Evolutionary conservation across 2,797 vertebrate species (phyloP).

Genomic region (Tangara arthus): DNA sequence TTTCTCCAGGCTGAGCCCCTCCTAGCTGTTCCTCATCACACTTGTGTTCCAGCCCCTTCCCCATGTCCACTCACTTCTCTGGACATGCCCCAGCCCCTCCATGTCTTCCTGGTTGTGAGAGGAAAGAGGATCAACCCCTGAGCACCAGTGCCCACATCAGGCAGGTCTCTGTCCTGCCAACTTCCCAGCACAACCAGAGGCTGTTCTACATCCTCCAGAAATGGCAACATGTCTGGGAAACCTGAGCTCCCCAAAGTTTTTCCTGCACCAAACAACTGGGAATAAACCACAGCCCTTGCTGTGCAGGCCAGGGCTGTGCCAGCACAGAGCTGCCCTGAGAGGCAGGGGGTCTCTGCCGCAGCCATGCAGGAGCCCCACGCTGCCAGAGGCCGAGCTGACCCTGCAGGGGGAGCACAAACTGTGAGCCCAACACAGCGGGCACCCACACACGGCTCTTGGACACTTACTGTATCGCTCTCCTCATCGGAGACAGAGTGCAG

Average conservation of each 20-base stretch:
- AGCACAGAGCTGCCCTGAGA: neutral
- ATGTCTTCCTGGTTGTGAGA: neutral
- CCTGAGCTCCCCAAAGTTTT: neutral
- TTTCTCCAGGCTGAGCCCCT: neutral
- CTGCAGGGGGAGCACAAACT: neutral
- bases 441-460: neutral
- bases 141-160: neutral
- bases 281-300: neutral
- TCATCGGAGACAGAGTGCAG: slow-evolving; percentile 90
- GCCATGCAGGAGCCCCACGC: neutral
- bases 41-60: neutral
- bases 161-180: neutral
- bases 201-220: neutral
- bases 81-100: neutral
- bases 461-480: slow-evolving; percentile 98
- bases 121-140: neutral
- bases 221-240: neutral
- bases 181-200: neutral
- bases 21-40: neutral
- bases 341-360: neutral
- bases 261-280: neutral
- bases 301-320: neutral
- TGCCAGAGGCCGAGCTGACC: neutral
- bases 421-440: neutral
- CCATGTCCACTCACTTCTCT: neutral